Evolutionary conservation across 2,113 vertebrate species (phyloP).

Genomic region (Dasypus novemcinctus): DNA sequence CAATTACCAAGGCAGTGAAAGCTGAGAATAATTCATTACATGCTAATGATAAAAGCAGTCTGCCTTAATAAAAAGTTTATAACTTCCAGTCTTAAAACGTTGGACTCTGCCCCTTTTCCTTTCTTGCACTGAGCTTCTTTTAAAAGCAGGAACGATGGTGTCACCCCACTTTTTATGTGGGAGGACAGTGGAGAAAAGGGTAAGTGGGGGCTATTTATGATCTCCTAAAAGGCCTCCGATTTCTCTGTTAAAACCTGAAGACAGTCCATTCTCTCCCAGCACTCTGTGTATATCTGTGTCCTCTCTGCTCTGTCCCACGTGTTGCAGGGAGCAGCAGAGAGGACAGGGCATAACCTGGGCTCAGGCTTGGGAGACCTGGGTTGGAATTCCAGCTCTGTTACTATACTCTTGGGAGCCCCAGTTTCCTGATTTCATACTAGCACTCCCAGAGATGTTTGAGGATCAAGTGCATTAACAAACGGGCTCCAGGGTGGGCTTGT

Average conservation of each 20-base stretch:
- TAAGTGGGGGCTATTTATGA: neutral
- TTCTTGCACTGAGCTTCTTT: neutral
- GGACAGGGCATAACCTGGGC: neutral
- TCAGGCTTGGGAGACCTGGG: neutral
- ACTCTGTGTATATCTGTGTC: neutral
- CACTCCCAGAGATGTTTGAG: neutral
- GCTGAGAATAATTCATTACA: conserved; percentile 65
- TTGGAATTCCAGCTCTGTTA: neutral
- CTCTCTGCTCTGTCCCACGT: neutral
- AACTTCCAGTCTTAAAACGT: conserved; percentile 4
- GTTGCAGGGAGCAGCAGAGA: neutral
- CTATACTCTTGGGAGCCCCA: neutral
- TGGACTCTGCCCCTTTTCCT: neutral
- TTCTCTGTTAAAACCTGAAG: neutral
- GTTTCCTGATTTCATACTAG: neutral
- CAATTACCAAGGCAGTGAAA: conserved; percentile 60
- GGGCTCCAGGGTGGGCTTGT: neutral
- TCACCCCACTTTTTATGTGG: neutral
- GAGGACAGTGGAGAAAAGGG: neutral
- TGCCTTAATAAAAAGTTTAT: conserved; percentile 54
- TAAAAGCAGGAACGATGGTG: neutral
- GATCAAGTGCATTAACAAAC: rapidly evolving
- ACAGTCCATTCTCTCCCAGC: neutral
- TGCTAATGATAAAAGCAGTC: conserved; percentile 43
- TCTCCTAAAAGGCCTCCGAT: neutral